phyloP scores from a whole-genome alignment of 2,797 vertebrate species.

The Characodon lateralis region DNA sequence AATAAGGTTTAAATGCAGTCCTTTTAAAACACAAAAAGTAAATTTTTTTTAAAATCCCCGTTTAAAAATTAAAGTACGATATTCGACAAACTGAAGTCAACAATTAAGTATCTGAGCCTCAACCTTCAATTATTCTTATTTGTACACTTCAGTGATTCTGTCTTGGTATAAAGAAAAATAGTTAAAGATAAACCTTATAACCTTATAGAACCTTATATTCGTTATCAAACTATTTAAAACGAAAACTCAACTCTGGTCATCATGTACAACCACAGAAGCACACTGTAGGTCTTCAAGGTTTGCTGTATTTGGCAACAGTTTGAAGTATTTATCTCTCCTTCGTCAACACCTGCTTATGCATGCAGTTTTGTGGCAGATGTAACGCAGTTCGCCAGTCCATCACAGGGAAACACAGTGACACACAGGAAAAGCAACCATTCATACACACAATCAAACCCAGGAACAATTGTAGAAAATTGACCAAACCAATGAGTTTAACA shows the following conservation, averaged over 20 bases:
- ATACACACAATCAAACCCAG: neutral
- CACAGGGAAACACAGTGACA: neutral
- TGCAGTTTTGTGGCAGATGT: neutral
- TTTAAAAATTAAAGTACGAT: slow-evolving; percentile 26
- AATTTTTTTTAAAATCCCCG: slow-evolving; percentile 38
- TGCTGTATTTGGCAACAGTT: neutral
- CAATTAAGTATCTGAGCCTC: neutral
- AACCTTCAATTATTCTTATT: neutral
- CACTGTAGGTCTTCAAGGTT: neutral
- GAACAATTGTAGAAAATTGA: neutral
- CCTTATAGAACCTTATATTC: neutral
- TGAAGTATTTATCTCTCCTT: slow-evolving; percentile 2
- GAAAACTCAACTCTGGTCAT: neutral
- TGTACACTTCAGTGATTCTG: slow-evolving; percentile 29
- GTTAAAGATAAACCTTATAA: neutral
- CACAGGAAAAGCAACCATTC: neutral
- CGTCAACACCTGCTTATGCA: neutral
- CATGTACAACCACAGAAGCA: neutral
- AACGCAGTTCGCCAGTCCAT: neutral
- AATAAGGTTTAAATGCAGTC: slow-evolving; percentile 65
- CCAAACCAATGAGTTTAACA: neutral
- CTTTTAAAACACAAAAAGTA: slow-evolving; percentile 55
- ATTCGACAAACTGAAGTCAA: slow-evolving; percentile 29
- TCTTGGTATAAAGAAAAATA: slow-evolving; percentile 51
- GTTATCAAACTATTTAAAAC: neutral